Conservation (phyloP, 1,140 invertebrate species). For the Melitaea cinxia region DNA sequence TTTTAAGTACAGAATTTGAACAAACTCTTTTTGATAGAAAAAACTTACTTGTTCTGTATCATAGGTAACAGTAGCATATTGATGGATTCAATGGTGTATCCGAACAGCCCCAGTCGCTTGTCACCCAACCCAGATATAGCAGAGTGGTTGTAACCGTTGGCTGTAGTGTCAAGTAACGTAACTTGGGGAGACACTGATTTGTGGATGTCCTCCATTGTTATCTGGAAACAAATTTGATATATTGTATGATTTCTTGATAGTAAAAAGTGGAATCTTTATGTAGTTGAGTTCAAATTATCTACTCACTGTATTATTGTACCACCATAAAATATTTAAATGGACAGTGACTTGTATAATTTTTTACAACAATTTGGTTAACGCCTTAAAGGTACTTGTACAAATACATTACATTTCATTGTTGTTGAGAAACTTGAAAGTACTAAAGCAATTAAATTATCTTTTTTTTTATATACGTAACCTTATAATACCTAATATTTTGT, state of each 20-base stretch:
- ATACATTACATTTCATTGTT: too few species aligned
- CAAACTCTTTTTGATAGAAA: too few species aligned
- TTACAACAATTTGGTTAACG: too few species aligned
- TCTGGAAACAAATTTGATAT: conserved; percentile 58
- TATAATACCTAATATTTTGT: neutral
- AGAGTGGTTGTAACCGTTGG: conserved; percentile 63
- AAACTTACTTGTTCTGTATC: conserved; percentile 95
- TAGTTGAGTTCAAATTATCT: neutral
- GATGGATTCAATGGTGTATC: conserved; percentile 97
- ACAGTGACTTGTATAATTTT: too few species aligned
- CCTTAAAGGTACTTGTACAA: too few species aligned
- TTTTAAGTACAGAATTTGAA: too few species aligned
- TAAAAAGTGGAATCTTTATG: too few species aligned
- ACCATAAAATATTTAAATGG: too few species aligned
- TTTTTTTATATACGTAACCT: too few species aligned
- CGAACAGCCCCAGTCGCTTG: conserved; percentile 93
- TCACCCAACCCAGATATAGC: conserved; percentile 87
- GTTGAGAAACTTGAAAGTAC: too few species aligned
- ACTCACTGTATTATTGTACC: too few species aligned
- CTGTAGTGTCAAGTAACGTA: conserved; percentile 49
- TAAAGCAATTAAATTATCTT: too few species aligned
- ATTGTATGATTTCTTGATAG: neutral
- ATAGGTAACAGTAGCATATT: conserved; percentile 97
- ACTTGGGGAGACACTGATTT: conserved; percentile 69
- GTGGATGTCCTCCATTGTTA: conserved; percentile 82